Percentiles rank a stretch among this genome's conserved stretches.
Conservation (phyloP, 64 coral and sea anemone genomes). For the Trachythela sp. region DNA sequence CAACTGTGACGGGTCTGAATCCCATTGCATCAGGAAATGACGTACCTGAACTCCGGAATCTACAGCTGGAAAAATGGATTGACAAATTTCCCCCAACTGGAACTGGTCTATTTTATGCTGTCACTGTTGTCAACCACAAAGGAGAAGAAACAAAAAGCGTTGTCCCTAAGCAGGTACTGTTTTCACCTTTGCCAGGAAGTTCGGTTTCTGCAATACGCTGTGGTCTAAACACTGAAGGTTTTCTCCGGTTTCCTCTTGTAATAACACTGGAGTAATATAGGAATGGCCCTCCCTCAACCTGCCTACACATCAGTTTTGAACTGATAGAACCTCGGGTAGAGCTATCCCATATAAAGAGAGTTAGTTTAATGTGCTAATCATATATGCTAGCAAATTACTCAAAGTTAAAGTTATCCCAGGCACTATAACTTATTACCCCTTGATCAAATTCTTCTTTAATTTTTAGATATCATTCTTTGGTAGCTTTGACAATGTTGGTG, state of each 20-base stretch:
- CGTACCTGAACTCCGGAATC: not conserved
- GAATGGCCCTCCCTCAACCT: too few relatives aligned
- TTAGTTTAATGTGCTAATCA: too few relatives aligned
- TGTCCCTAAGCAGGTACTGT: not conserved
- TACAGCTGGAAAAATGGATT: not conserved
- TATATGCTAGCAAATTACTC: too few relatives aligned
- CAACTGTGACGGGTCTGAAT: not conserved
- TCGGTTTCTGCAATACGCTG: too few relatives aligned
- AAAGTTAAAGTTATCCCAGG: too few relatives aligned
- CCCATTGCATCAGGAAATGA: not conserved
- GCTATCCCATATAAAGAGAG: too few relatives aligned
- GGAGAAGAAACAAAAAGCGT: not conserved
- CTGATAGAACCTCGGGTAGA: too few relatives aligned
- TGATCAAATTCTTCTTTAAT: not conserved
- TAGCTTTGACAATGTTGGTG: not conserved
- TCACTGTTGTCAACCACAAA: not conserved
- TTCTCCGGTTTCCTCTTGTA: too few relatives aligned
- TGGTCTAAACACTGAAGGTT: too few relatives aligned
- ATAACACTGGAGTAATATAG: too few relatives aligned
- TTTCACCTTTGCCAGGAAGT: not conserved
- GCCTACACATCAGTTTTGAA: too few relatives aligned
- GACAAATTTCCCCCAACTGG: not conserved
- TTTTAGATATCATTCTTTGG: slow-evolving; percentile 12
- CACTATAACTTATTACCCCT: too few relatives aligned
- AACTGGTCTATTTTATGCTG: slow-evolving; percentile 1